These are phyloP conservation scores for Premnoplex brunnescens DNA, from an alignment of 2,797 vertebrate species.

Conservation along the genomic window DNA sequence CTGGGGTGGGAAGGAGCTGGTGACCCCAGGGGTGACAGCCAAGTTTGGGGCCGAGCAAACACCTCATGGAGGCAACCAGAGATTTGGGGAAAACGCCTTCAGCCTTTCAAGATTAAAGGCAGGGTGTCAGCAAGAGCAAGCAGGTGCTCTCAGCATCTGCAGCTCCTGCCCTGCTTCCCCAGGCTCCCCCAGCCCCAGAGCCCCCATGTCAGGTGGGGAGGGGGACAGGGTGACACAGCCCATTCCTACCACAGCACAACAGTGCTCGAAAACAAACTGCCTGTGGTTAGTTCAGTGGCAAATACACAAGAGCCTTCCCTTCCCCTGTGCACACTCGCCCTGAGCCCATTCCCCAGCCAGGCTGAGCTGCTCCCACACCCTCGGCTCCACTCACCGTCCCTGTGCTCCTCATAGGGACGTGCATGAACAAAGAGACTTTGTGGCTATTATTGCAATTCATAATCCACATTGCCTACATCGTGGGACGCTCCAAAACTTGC, in stretches of 20 bases:
- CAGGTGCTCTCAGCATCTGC: background rate
- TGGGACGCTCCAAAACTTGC: background rate
- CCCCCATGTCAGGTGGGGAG: background rate
- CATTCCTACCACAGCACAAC: background rate
- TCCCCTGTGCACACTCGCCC: background rate
- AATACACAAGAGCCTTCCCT: background rate
- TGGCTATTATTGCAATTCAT: background rate
- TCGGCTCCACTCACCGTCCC: rapidly evolving
- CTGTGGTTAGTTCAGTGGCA: slow-evolving; percentile 40
- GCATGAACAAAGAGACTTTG: rapidly evolving
- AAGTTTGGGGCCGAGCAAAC: background rate
- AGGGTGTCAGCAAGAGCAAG: background rate
- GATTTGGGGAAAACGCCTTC: background rate
- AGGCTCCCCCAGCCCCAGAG: background rate
- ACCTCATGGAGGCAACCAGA: background rate
- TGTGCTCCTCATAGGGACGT: rapidly evolving
- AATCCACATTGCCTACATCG: rapidly evolving
- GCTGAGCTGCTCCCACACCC: background rate
- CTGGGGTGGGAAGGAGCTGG: background rate
- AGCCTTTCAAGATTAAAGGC: background rate
- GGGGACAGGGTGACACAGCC: rapidly evolving
- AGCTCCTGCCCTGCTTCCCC: background rate
- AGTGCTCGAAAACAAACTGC: background rate
- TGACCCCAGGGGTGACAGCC: background rate
- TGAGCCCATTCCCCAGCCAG: background rate